Base-by-base conservation (phyloP, 2,797 vertebrate species). In the Chanos chanos region DNA sequence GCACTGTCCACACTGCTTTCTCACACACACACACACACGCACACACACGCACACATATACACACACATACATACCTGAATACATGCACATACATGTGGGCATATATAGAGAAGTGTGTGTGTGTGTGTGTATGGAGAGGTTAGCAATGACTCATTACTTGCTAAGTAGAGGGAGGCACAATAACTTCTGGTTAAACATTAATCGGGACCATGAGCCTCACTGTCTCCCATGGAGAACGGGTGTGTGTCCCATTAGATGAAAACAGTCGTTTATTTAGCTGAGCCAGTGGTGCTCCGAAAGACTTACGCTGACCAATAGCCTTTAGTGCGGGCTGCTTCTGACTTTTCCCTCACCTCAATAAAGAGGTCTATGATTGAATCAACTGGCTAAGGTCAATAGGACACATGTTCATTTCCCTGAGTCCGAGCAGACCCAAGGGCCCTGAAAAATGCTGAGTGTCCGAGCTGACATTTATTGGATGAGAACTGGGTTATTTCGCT, bases 341-440 rank as follows among this genome's bases (percentile, higher is more conserved):
- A 88, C 86, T 87, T 81, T 83, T 75, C 75, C 74, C 82, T 86
- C 86, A 89, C 87, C 87, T 86, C 86, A 86, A 87, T 88, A 88
- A 87, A 88, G 78, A 66, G 30, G 70, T 58, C 60, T 65, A 65
- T 89, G 85, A 87, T 87, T 86, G 85, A 87, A 88, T 87, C 85
- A 87, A 83, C 80, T 78, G 71, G 74, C 68, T 64, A 77, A 82
- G 85, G 85, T 89, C 84, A 88, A 84, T 75, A 87, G 85, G 83
- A 86, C 85, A 85, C 78, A 72, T 87, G 83, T 81, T 87, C 84
- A 85, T 87, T 89, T 87, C 80, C 83, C 81, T 77, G 81, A 78
- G 78, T 80, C 79, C 78, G 28, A 60, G 70, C 77, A 77, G 80
- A 77, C 81, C 77, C 50, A 81, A 51, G 61, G 48, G 28, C 65